phyloP scores from a whole-genome alignment of 37 sponge, comb jelly and placozoan genomes.

The Mnemiopsis leidyi region DNA sequence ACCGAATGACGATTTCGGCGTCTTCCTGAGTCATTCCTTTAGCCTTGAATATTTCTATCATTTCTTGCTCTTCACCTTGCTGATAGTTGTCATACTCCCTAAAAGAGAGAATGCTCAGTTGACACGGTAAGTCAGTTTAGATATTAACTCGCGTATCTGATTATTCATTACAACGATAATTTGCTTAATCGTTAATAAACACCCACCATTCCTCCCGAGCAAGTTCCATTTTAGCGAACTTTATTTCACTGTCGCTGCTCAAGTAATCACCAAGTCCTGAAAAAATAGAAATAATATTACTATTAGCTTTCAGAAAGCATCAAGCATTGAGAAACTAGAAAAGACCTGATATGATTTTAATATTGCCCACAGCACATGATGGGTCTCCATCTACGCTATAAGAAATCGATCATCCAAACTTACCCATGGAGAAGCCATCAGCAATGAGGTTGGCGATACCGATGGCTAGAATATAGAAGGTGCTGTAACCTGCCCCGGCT shows the following conservation, averaged over 20 bases:
- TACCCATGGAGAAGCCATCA: constrained; percentile 24
- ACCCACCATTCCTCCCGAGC: constrained; percentile 16
- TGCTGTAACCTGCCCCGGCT: constrained; percentile 23
- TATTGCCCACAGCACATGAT: too few species aligned
- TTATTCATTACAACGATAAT: too few species aligned
- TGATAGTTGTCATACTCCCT: constrained; percentile 55
- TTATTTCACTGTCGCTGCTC: constrained; percentile 45
- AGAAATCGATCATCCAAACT: background rate
- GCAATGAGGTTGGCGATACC: constrained; percentile 26
- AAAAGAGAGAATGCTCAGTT: too few species aligned
- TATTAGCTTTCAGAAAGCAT: too few species aligned
- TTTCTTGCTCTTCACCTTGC: constrained; percentile 10
- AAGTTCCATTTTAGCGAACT: background rate
- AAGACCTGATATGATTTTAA: too few species aligned
- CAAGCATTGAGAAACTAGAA: too few species aligned
- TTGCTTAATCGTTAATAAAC: too few species aligned
- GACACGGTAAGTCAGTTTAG: too few species aligned
- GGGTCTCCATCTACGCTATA: too few species aligned
- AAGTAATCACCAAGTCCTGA: constrained; percentile 41
- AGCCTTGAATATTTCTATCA: constrained; percentile 25
- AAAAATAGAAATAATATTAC: too few species aligned
- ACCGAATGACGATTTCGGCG: constrained; percentile 30
- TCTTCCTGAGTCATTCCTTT: constrained; percentile 32
- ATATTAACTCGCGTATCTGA: too few species aligned
- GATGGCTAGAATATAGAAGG: constrained; percentile 28